Evolutionary conservation across 1,140 invertebrate species (phyloP), one percentile per base, ranked within the genome.

Genomic region (Parapsyche elsis): DNA sequence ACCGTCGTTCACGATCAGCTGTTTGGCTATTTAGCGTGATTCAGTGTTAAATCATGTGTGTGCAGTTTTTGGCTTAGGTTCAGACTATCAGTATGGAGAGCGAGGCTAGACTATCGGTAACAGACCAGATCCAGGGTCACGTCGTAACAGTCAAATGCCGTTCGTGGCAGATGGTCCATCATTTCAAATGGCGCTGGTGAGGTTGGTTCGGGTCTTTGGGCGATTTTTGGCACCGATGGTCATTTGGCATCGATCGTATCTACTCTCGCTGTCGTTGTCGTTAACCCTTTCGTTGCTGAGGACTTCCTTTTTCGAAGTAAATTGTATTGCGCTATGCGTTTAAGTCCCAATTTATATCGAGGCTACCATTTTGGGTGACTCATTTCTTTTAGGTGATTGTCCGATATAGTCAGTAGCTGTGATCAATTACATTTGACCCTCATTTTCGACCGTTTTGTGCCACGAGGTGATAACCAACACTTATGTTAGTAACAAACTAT

Each of bases 91-190:
- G 45, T 75, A 75, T 75, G 45, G 46, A 57, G 71, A 53, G 45
- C 71, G 71, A 75, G 71, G 71, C 24, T 75, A 75, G 71, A 21
- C 61, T 14, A 16, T 26, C 14, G 24, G 14, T 16, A 53, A 53
- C 30, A 38, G n/a, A 10, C 26, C 38, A 53, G 44, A 75, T n/a
- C 71, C 71, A 75, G 71, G 71, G 71, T 75, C 71, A 53, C 71
- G 45, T 19, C 16, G 1, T 23, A 12, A 4, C 71, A 53, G 45
- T 75, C 45, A 53, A 38, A 46, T 16, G 24, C 61, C 61, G 24
- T 23, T 26, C 61, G 16, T 14, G 19, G 24, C 61, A 71, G 23
- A 71, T 71, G 38, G 9, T 45, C 26, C 9, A 71, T 71, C 67
- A 71, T 71, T 71, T 24, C 24, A 71, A 71, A 71, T 71, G 38